phyloP scores from a whole-genome alignment of 1,140 invertebrate genomes.

The Camponotus vicinus region DNA sequence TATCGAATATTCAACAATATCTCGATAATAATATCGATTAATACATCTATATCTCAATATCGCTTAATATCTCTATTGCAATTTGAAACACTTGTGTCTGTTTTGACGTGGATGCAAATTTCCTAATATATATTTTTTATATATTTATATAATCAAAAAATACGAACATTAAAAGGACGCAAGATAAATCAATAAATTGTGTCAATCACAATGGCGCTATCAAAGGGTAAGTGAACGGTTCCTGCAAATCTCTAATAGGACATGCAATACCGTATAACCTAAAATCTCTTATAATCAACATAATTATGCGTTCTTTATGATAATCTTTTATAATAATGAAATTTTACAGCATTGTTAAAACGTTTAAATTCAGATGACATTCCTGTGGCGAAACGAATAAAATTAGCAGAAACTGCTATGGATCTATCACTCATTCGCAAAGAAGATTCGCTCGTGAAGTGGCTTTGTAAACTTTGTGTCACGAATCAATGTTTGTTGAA shows the following conservation, averaged over 20 bases:
- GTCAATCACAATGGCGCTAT: conserved; percentile 52
- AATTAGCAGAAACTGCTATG: conserved; percentile 80
- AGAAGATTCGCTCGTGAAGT: conserved; percentile 75
- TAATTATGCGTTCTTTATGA: background rate
- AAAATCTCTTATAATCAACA: background rate
- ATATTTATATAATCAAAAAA: no score
- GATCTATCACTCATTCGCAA: conserved; percentile 74
- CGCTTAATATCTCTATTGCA: no score
- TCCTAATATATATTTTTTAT: no score
- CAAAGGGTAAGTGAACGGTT: conserved; percentile 67
- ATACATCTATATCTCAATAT: no score
- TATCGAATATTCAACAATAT: no score
- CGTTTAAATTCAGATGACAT: conserved; percentile 68
- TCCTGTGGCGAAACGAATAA: conserved; percentile 78
- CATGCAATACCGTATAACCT: background rate
- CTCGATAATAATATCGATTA: no score
- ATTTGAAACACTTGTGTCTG: no score
- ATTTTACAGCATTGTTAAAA: conserved; percentile 71
- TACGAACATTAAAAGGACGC: no score
- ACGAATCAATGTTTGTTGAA: conserved; percentile 63
- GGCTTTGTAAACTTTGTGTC: conserved; percentile 70
- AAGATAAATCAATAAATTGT: no score
- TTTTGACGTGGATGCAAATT: no score
- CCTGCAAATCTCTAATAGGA: background rate
- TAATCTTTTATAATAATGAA: conserved; percentile 10